Evolutionary conservation across 1,140 invertebrate genomes (phyloP).

Genomic region (Cydia strobilella): DNA sequence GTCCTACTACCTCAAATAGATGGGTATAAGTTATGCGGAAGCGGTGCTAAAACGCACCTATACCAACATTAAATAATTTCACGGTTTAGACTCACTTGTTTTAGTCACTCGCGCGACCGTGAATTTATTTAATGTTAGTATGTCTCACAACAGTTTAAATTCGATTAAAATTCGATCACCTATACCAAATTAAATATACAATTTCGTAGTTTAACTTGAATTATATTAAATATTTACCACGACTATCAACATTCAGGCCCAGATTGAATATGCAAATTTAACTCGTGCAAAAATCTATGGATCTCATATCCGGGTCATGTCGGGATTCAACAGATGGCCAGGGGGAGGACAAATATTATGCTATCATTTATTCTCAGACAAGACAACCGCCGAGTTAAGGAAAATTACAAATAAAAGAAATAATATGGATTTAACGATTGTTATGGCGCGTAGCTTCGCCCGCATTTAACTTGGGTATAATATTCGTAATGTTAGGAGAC

Average conservation of each 20-base stretch:
- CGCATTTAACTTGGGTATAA: no score
- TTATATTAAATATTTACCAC: conserved; percentile 26
- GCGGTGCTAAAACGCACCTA: background rate
- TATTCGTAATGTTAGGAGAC: no score
- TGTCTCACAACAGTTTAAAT: no score
- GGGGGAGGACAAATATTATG: background rate
- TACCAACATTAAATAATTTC: no score
- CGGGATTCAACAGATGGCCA: conserved; percentile 22
- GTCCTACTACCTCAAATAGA: background rate
- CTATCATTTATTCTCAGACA: background rate
- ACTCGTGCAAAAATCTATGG: conserved; percentile 25
- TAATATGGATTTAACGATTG: no score
- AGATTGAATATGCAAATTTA: conserved; percentile 29
- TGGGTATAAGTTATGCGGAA: background rate
- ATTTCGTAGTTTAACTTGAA: conserved; percentile 9
- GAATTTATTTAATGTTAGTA: no score
- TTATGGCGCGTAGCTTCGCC: no score
- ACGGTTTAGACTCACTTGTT: no score
- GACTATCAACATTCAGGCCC: conserved; percentile 4
- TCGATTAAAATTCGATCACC: no score
- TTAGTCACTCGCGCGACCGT: no score
- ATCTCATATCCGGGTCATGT: conserved; percentile 18
- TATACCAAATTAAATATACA: conserved; percentile 18
- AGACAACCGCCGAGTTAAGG: background rate
- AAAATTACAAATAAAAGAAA: background rate